Evolutionary conservation across 2,113 vertebrate genomes (phyloP), one percentile per base, ranked within the genome.

Genomic region (Uria aalge): DNA sequence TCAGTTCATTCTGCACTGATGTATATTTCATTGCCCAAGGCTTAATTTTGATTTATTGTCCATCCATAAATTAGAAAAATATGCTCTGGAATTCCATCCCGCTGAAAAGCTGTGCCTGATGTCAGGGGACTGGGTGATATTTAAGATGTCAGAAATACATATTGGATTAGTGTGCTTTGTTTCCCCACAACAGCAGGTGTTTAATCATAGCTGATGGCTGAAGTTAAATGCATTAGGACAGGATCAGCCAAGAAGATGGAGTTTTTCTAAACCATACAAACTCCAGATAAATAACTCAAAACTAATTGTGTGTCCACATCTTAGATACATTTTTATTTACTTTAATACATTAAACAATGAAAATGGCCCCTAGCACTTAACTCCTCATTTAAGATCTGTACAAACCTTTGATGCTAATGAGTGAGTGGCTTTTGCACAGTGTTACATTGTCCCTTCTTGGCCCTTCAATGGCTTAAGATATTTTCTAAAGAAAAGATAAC

Each of bases 31-130:
- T 99, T 99, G 99, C 99, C 99, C 99, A 98, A 98, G 96, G 98
- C 99, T 99, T 99, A 99, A 99, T 99, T 99, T 99, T 99, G 99
- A 99, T 99, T 99, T 99, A 99, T 99, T 99, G 99, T 99, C 99
- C 99, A 98, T 99, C 99, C 99, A 99, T 99, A 99, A 99, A 99
- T 99, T 99, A 99, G 99, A 99, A 99, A 99, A 99, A 99, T 99
- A 99, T 99, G 99, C 99, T 99, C 99, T 99, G 99, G 99, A 99
- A 99, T 99, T 99, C 98, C 98, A 99, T 99, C 98, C 99, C 97
- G 98, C 98, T 98, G 99, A 99, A 99, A 99, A 98, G 99, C 99
- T 98, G 98, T 99, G 98, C 98, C 99, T 98, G 98, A 99, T 99
- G 99, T 99, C 99, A 99, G 98, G 99, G 99, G 99, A 99, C 98